phyloP scores from a whole-genome alignment of 2,888 invertebrate genomes.

The Hofmannophila pseudospretella region DNA sequence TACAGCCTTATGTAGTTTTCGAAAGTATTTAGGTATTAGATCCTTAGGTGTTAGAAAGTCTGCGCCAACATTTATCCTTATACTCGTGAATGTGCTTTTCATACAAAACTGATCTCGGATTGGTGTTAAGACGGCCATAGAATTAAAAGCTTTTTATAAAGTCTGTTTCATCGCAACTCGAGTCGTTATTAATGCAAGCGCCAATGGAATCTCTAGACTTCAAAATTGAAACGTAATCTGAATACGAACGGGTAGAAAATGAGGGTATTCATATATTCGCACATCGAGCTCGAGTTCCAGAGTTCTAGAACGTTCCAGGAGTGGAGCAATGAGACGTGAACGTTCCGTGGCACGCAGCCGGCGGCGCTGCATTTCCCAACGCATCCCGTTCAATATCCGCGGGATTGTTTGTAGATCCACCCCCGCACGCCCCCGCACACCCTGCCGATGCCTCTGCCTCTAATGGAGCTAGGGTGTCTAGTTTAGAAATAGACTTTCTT shows the following conservation, averaged over 20 bases:
- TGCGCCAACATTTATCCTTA: no score
- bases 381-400: conserved; percentile 76
- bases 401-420: conserved; percentile 68
- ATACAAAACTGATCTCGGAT: no score
- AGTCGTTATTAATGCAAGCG: no score
- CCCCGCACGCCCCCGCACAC: conserved; percentile 26
- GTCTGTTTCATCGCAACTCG: no score
- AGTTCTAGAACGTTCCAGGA: no score
- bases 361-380: conserved; percentile 69
- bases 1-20: no score
- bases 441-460: conserved; percentile 23
- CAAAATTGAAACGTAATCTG: conserved; percentile 32
- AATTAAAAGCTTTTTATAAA: no score
- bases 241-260: conserved; percentile 55
- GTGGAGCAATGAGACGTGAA: conserved; percentile 48
- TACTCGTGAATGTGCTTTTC: no score
- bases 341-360: conserved; percentile 56
- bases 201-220: no score
- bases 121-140: no score
- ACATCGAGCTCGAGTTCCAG: conserved; percentile 40
- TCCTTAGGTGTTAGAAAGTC: no score
- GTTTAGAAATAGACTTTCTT: conserved; percentile 56
- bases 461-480: conserved; percentile 38
- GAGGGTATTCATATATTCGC: conserved; percentile 61
- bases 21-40: no score